A percentile compares a stretch with the other conserved stretches of the same genome.
These are phyloP conservation scores for Pyxicephalus adspersus DNA, from an alignment of 2,113 vertebrate species.

Conservation along the genomic window DNA sequence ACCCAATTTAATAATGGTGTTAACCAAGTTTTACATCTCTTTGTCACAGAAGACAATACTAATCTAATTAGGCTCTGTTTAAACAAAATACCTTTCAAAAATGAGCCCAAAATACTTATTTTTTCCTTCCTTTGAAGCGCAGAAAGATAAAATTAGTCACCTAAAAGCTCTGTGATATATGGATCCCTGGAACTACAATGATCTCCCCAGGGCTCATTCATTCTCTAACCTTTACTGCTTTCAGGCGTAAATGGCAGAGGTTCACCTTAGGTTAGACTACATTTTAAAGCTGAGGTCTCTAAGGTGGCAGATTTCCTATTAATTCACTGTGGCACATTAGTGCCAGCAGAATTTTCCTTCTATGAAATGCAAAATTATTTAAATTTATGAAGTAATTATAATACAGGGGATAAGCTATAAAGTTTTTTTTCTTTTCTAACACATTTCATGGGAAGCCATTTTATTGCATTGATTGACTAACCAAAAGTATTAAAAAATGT, in stretches of 20 bases:
- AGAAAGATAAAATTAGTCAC: conserved; percentile 46
- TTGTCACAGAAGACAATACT: background rate
- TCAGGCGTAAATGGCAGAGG: conserved; percentile 66
- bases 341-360: conserved; percentile 69
- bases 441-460: conserved; percentile 67
- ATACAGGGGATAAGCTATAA: conserved; percentile 65
- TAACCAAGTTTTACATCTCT: background rate
- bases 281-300: conserved; percentile 72
- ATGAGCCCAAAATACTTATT: background rate
- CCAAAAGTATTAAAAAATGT: conserved; percentile 65
- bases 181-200: conserved; percentile 59
- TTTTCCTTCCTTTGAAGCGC: conserved; percentile 30
- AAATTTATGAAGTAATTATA: conserved; percentile 73
- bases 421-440: conserved; percentile 60
- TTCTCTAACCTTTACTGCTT: conserved; percentile 70
- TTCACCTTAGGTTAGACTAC: conserved; percentile 68
- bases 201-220: conserved; percentile 69
- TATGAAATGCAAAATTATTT: conserved; percentile 72
- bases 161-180: conserved; percentile 63
- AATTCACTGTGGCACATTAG: conserved; percentile 70
- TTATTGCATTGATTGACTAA: conserved; percentile 71
- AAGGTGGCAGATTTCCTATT: conserved; percentile 71
- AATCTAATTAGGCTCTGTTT: background rate
- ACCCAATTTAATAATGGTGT: no score
- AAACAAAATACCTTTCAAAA: conserved; percentile 1